Evolutionary conservation across 2,797 vertebrate genomes (phyloP), one percentile per base, ranked within the genome.

Genomic region (Sebastiscus tertius): DNA sequence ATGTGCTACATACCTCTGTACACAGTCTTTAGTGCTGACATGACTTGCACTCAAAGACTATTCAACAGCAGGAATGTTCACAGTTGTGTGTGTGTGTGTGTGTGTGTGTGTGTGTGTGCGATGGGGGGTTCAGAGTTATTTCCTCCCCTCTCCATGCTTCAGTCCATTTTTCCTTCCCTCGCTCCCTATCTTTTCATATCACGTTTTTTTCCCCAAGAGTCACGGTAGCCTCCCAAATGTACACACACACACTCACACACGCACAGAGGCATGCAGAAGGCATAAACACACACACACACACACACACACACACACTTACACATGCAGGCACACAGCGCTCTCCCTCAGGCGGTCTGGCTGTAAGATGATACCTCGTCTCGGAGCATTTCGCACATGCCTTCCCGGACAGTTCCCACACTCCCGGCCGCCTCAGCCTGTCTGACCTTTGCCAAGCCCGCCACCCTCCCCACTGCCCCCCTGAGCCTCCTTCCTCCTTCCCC

Each of bases 321-420:
- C 87, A 91, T 42, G 85, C 87, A 84, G 85, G 83, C 88, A 80
- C 82, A 80, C 87, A 85, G 86, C 80, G 18, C 87, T 90, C 82
- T 93, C 92, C 94, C 91, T 93, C 90, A 89, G 93, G 93, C 93
- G 79, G 87, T 93, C 91, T 92, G 92, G 93, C 88, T 95, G 95
- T 91, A 96, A 96, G 94, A 94, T 84, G 95, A 96, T 95, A 95
- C 93, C 87, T 83, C 85, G 81, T 95, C 91, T 93, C 89, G 73
- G 87, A 93, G 93, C 94, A 95, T 96, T 96, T 94, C 87, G 89
- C 94, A 96, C 95, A 96, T 96, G 95, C 95, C 92, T 95, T 95
- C 95, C 90, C 83, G 92, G 92, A 95, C 93, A 95, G 94, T 96
- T 96, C 95, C 95, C 96, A 96, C 95, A 95, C 94, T 96, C 94